A percentile compares a stretch with the other conserved stretches of the same genome.
phyloP scores from a whole-genome alignment of 2,113 vertebrate genomes.

The Lasiurus cinereus region DNA sequence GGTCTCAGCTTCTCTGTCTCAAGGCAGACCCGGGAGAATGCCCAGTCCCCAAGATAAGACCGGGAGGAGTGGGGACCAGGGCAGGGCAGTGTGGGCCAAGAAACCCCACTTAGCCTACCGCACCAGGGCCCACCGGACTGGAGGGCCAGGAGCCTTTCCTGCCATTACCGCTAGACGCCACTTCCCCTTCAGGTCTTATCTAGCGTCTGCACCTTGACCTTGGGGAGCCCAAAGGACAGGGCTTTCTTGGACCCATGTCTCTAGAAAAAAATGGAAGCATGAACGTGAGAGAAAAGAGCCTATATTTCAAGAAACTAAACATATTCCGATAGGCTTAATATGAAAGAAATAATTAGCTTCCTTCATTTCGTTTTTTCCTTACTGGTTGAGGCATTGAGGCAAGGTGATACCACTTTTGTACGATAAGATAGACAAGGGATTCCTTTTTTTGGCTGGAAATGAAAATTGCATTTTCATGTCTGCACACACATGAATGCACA shows the following conservation, averaged over 20 bases:
- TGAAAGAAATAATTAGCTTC: not conserved
- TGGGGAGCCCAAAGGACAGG: not conserved
- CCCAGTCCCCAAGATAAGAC: not conserved
- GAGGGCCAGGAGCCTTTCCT: not conserved
- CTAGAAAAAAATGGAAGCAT: not conserved
- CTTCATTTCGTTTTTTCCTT: not conserved
- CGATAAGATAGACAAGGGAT: not conserved
- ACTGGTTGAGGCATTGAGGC: not conserved
- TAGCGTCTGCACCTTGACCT: not conserved
- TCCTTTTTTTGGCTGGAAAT: not conserved
- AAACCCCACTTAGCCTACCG: not conserved
- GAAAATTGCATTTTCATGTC: not conserved
- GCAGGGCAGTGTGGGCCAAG: not conserved
- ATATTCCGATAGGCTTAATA: not conserved
- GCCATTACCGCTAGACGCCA: no score
- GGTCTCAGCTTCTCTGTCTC: not conserved
- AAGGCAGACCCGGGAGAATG: fast-evolving
- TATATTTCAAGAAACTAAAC: not conserved
- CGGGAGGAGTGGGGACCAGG: not conserved
- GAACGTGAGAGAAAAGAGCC: not conserved
- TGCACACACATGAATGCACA: no score
- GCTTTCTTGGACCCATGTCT: not conserved
- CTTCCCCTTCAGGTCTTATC: not conserved
- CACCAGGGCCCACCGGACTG: not conserved
- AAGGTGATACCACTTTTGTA: not conserved